Evolutionary conservation across 2,888 invertebrate genomes (phyloP).

Genomic region (Xylocampa areola): DNA sequence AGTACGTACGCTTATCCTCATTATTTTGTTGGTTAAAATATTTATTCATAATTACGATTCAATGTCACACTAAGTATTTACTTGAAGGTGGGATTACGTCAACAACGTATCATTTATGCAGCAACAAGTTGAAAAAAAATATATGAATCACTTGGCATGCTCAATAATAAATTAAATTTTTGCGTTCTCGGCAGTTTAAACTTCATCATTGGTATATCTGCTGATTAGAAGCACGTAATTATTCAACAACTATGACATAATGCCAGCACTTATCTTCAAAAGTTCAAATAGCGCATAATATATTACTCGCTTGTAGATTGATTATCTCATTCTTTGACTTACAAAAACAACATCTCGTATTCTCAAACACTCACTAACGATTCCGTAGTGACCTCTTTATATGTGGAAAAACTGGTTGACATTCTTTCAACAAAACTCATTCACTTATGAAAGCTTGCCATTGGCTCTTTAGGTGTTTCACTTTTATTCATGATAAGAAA

Average conservation of each 20-base stretch:
- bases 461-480: background rate
- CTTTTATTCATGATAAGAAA: slow-evolving; percentile 3
- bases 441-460: slow-evolving; percentile 10
- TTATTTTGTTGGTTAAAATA: slow-evolving; percentile 29
- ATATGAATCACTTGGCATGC: slow-evolving; percentile 19
- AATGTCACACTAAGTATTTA: slow-evolving; percentile 40
- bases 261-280: slow-evolving; percentile 39
- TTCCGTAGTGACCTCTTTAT: slow-evolving; percentile 11
- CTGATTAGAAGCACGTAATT: slow-evolving; percentile 31
- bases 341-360: slow-evolving; percentile 15
- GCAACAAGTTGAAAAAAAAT: slow-evolving; percentile 22
- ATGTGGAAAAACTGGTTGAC: slow-evolving; percentile 33
- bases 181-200: slow-evolving; percentile 13
- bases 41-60: slow-evolving; percentile 32
- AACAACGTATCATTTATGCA: slow-evolving; percentile 27
- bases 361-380: slow-evolving; percentile 17
- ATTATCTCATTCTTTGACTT: slow-evolving; percentile 37
- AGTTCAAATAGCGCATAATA: slow-evolving; percentile 44
- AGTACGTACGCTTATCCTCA: slow-evolving; percentile 19
- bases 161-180: slow-evolving; percentile 18
- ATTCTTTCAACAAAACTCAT: slow-evolving; percentile 6
- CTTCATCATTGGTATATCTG: slow-evolving; percentile 20
- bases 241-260: slow-evolving; percentile 32
- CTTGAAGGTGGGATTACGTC: slow-evolving; percentile 40
- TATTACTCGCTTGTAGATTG: slow-evolving; percentile 4